Conservation (phyloP, 2,797 vertebrate species). For the Cyclura pinguis region DNA sequence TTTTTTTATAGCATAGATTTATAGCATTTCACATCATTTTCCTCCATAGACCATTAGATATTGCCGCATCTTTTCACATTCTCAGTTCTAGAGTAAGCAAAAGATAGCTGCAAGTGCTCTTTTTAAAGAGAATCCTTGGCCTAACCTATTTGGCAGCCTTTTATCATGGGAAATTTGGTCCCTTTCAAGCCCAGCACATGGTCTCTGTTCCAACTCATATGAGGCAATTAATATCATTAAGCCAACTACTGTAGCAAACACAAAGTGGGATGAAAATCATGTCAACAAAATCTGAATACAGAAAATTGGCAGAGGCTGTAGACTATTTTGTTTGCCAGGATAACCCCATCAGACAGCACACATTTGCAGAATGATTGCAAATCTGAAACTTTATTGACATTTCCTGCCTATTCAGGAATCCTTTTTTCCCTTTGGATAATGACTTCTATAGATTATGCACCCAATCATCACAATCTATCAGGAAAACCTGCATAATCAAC, state of each 20-base stretch:
- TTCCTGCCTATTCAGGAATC: slow-evolving; percentile 3
- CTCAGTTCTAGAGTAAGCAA: slow-evolving; percentile 16
- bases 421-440: background rate
- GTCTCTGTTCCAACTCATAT: slow-evolving; percentile 71
- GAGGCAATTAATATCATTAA: slow-evolving; percentile 78
- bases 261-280: slow-evolving; percentile 74
- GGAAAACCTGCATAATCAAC: background rate
- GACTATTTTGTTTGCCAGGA: slow-evolving; percentile 43
- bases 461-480: background rate
- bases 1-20: background rate
- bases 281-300: slow-evolving; percentile 72
- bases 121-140: background rate
- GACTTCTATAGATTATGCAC: background rate
- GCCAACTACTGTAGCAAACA: slow-evolving; percentile 72
- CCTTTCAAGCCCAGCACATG: slow-evolving; percentile 66
- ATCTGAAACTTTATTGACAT: slow-evolving; percentile 8
- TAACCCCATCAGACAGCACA: slow-evolving; percentile 11
- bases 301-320: slow-evolving; percentile 60
- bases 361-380: background rate
- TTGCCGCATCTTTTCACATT: background rate
- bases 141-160: slow-evolving; percentile 39
- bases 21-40: background rate
- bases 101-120: slow-evolving; percentile 35
- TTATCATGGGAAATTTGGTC: slow-evolving; percentile 61
- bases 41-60: background rate